Evolutionary conservation across 2,888 invertebrate species (phyloP).

Genomic region (Drosophila kambysellisi): DNA sequence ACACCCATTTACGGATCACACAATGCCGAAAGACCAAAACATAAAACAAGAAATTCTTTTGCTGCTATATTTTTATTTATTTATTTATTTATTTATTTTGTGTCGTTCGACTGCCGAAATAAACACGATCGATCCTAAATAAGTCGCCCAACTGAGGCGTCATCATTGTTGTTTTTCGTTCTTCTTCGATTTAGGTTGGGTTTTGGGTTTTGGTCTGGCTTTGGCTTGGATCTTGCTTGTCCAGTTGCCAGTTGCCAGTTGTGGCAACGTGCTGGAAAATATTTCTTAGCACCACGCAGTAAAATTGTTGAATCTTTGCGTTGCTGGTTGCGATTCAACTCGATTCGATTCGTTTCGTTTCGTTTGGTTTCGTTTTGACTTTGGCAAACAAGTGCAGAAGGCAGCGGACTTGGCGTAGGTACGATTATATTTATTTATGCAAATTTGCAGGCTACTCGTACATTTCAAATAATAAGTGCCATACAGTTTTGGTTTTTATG

Average conservation of each 20-base stretch:
- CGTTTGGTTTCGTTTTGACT: slow-evolving; percentile 17
- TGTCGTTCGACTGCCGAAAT: slow-evolving; percentile 70
- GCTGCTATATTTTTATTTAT: slow-evolving; percentile 48
- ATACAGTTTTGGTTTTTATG: slow-evolving; percentile 13
- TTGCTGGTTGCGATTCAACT: not conserved
- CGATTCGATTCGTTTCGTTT: not conserved
- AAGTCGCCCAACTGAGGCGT: slow-evolving; percentile 23
- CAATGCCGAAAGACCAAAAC: slow-evolving; percentile 64
- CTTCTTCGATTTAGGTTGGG: slow-evolving; percentile 35
- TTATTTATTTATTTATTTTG: slow-evolving; percentile 62
- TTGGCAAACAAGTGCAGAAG: slow-evolving; percentile 50
- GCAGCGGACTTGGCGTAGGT: slow-evolving; percentile 19
- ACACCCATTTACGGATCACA: slow-evolving; percentile 66
- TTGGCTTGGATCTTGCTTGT: slow-evolving; percentile 32
- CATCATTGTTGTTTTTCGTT: slow-evolving; percentile 39
- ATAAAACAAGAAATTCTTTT: slow-evolving; percentile 65
- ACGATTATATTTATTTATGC: slow-evolving; percentile 72
- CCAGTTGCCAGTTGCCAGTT: slow-evolving; percentile 21
- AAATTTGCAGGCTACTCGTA: slow-evolving; percentile 57
- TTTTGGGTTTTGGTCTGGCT: not conserved
- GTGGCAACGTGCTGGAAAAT: slow-evolving; percentile 61
- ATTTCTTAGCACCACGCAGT: slow-evolving; percentile 54
- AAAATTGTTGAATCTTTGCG: not conserved
- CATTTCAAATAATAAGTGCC: slow-evolving; percentile 39
- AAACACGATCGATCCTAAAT: slow-evolving; percentile 77